Percentiles rank a stretch among this genome's conserved stretches.
Evolutionary conservation across 2,113 vertebrate species (phyloP).

Genomic region (Neogale vison): DNA sequence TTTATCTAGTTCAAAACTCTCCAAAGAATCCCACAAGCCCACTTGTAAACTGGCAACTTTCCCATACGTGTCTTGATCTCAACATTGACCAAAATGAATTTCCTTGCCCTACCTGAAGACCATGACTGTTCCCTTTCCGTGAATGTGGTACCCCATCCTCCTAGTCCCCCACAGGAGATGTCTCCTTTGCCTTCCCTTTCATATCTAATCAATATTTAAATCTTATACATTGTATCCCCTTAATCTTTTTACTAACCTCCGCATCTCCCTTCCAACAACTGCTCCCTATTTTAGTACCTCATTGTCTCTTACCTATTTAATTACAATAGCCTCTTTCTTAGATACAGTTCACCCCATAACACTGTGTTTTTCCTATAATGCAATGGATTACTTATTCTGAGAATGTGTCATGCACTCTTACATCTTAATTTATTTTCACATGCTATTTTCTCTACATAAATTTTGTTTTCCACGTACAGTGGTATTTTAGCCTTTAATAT

Average conservation of each 20-base stretch:
- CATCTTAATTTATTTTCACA: not conserved
- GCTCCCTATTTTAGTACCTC: not conserved
- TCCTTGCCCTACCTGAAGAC: not conserved
- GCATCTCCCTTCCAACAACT: not conserved
- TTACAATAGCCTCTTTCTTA: not conserved
- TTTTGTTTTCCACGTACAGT: not conserved
- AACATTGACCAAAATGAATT: not conserved
- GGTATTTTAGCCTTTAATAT: not conserved
- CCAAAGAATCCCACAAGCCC: not conserved
- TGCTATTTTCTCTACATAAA: not conserved
- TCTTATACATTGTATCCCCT: not conserved
- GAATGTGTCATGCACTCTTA: not conserved
- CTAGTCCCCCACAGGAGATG: not conserved
- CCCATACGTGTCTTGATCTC: not conserved
- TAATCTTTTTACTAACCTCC: not conserved
- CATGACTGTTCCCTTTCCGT: not conserved
- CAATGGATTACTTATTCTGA: not conserved
- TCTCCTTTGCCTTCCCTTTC: not conserved
- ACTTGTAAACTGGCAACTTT: not conserved
- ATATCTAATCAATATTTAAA: not conserved
- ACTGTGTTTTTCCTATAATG: not conserved
- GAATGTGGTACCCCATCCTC: not conserved
- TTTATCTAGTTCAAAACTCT: not conserved
- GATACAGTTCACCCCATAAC: not conserved
- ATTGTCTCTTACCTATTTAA: not conserved